A percentile compares a stretch with the other conserved stretches of the same genome.
Conservation (phyloP, 2,888 invertebrate species). For the Myopa testacea region DNA sequence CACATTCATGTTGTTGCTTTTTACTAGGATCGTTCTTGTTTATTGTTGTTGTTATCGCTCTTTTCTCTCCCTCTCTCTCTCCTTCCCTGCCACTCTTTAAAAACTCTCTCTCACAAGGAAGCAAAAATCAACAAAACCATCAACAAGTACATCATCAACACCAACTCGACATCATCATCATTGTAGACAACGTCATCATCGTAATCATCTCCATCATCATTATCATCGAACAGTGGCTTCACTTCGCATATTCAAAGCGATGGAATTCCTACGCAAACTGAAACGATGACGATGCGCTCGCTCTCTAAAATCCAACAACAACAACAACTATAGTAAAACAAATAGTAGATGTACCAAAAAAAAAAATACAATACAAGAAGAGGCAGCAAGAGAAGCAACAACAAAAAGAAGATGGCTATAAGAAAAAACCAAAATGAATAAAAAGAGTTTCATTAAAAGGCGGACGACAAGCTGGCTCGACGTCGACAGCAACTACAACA, state of each 20-base stretch:
- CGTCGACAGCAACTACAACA: background rate
- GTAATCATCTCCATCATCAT: slow-evolving; percentile 38
- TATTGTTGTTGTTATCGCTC: background rate
- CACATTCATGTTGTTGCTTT: slow-evolving; percentile 12
- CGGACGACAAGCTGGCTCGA: slow-evolving; percentile 32
- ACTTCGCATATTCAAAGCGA: slow-evolving; percentile 20
- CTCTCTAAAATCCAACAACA: slow-evolving; percentile 28
- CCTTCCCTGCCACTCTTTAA: slow-evolving; percentile 24
- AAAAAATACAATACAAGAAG: background rate
- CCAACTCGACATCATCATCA: slow-evolving; percentile 46
- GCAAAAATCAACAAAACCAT: background rate
- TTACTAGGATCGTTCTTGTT: background rate
- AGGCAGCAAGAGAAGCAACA: background rate
- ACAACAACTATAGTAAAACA: background rate
- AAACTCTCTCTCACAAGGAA: no score
- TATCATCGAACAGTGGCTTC: background rate
- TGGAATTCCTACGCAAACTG: slow-evolving; percentile 38
- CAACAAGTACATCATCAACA: background rate
- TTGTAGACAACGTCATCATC: slow-evolving; percentile 31
- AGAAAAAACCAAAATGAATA: slow-evolving; percentile 11
- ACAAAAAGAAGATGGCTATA: background rate
- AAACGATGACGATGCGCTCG: slow-evolving; percentile 49
- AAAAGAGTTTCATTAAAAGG: slow-evolving; percentile 13
- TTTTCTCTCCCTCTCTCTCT: slow-evolving; percentile 33
- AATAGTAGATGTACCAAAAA: background rate